phyloP scores from a whole-genome alignment of 2,888 invertebrate species.

The Linnaemya tessellans region DNA sequence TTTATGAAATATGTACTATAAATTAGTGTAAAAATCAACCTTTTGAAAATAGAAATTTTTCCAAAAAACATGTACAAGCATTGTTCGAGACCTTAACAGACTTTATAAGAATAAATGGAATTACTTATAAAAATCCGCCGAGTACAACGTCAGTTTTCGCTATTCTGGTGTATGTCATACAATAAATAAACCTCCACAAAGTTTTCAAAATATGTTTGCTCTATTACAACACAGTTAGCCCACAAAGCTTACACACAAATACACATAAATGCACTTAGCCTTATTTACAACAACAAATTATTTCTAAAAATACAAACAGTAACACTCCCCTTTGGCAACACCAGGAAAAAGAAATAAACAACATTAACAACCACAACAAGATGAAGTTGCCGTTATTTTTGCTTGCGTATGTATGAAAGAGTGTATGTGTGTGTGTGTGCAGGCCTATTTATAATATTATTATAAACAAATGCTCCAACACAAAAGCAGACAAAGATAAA shows the following conservation, averaged over 20 bases:
- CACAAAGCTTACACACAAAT: neutral
- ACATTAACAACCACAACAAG: neutral
- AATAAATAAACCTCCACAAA: no score
- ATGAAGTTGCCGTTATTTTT: neutral
- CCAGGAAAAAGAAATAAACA: neutral
- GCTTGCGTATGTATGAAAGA: neutral
- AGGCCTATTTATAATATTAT: neutral
- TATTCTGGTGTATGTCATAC: no score
- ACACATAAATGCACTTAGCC: neutral
- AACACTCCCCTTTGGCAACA: neutral
- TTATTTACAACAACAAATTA: neutral
- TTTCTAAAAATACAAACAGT: constrained; percentile 16
- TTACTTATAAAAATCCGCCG: no score
- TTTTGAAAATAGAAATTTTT: no score
- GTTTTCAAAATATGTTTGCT: neutral
- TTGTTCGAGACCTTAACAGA: neutral
- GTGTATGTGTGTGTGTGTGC: neutral
- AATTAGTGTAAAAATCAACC: no score
- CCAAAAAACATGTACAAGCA: neutral
- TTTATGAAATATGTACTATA: no score
- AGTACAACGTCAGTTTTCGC: no score
- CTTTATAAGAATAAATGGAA: no score
- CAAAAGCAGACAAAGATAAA: constrained; percentile 1
- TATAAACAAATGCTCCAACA: no score
- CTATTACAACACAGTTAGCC: neutral